Evolutionary conservation across 2,888 invertebrate species (phyloP), one percentile per base, ranked within the genome.

Genomic region (Microctonus brassicae): DNA sequence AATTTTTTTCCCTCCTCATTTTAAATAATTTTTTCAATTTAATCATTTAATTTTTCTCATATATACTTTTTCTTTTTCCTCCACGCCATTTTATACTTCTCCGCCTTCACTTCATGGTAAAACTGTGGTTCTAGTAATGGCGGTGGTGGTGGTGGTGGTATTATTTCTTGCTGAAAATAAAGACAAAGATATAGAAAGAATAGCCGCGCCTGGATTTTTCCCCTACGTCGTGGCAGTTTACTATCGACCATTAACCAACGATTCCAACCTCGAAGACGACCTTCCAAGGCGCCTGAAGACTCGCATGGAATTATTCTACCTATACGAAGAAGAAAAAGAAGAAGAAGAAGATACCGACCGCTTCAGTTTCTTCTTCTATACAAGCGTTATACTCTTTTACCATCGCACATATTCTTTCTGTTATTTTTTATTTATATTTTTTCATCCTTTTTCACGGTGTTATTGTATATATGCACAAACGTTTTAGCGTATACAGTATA

Each of bases 251-350:
- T 86, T 85, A 85, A 81, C 80, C 82, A 79, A 76, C 81, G 79
- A 85, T 83, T 82, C 80, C 82, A 83, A 79, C 81, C 78, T 82
- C 81, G 81, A 74, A 77, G 73, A 77, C 79, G 81, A 81, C 82
- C 80, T 81, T 82, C 73, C 79, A 80, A 80, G 77, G 78, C 69
- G 72, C 76, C 73, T 73, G 63, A 58, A 70, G 69, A 62, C 39
- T 36, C 34, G 42, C 36, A 39, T n/a, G n/a, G 61, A 62, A 62
- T 62, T 62, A 62, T 62, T 39, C 61, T 62, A 29, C 64, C 64
- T 53, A 29, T 53, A n/a, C n/a, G n/a, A n/a, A n/a, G n/a, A n/a
- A n/a, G n/a, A n/a, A n/a, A n/a, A n/a, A n/a, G n/a, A n/a, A n/a
- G n/a, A n/a, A n/a, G 33, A 57, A 42, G 20, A 47, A 17, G 17